Evolutionary conservation across 1,140 invertebrate species (phyloP).

Genomic region (Dryas iulia): DNA sequence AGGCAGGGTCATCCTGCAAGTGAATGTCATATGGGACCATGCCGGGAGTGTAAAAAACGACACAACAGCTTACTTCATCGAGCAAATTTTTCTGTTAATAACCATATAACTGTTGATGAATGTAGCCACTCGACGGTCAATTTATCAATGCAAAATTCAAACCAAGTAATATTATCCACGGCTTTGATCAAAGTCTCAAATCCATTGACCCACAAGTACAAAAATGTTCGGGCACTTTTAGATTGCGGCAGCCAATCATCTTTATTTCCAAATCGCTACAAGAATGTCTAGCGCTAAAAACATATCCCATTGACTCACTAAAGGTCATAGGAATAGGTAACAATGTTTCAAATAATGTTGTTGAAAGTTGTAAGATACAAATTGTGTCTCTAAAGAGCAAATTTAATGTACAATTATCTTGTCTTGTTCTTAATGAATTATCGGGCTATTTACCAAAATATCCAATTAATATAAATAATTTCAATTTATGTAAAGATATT

Average conservation of each 20-base stretch:
- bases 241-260: too few species aligned
- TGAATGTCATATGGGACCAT: constrained; percentile 38
- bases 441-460: too few species aligned
- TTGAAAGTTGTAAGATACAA: constrained; percentile 6
- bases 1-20: too few species aligned
- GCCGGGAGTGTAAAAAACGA: constrained; percentile 30
- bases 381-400: constrained; percentile 1
- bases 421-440: too few species aligned
- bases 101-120: too few species aligned
- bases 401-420: constrained; percentile 6
- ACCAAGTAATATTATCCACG: constrained; percentile 38
- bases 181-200: constrained; percentile 36
- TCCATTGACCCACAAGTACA: constrained; percentile 34
- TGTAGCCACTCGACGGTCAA: too few species aligned
- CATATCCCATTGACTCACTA: too few species aligned
- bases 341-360: constrained; percentile 8
- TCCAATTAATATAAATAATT: too few species aligned
- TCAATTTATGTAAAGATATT: too few species aligned
- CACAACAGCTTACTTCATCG: constrained; percentile 40
- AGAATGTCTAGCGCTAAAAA: constrained; percentile 7
- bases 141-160: constrained; percentile 26
- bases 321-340: too few species aligned
- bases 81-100: too few species aligned
- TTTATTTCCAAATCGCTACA: constrained; percentile 35
- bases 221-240: too few species aligned